phyloP scores from a whole-genome alignment of 1,140 invertebrate genomes.

The Drosophila bocki region DNA sequence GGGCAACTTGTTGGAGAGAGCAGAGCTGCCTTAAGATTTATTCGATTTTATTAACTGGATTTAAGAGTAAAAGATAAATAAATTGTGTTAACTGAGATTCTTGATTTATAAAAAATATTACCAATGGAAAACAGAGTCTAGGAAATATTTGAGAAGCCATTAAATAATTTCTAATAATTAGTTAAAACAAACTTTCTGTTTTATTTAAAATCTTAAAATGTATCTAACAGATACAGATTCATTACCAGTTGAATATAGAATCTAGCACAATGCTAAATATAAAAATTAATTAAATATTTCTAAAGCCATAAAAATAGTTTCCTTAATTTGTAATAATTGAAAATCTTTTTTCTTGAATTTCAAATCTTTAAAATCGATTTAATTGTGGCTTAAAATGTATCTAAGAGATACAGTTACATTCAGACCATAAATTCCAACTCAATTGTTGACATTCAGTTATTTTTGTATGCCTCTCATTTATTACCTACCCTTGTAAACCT shows the following conservation, averaged over 20 bases:
- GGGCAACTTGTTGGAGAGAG: slow-evolving; percentile 10
- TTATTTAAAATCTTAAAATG: too few relatives aligned
- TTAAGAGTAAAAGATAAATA: slow-evolving; percentile 1
- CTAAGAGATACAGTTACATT: not conserved
- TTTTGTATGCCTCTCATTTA: not conserved
- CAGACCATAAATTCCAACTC: not conserved
- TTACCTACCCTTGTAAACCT: not conserved
- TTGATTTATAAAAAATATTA: not conserved
- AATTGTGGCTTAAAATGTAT: not conserved
- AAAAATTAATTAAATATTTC: not conserved
- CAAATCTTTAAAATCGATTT: not conserved
- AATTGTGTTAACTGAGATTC: not conserved
- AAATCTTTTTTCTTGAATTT: not conserved
- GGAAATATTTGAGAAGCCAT: not conserved
- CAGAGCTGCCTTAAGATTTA: slow-evolving; percentile 4
- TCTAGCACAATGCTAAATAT: too few relatives aligned
- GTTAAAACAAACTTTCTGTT: not conserved
- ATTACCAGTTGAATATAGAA: not conserved
- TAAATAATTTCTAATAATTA: not conserved
- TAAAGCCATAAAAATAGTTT: not conserved
- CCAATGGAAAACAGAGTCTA: not conserved
- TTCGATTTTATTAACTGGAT: slow-evolving; percentile 17
- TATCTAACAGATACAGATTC: too few relatives aligned
- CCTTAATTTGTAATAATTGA: not conserved
- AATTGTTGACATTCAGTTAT: slow-evolving; percentile 1